phyloP scores from a whole-genome alignment of 30 jellyfish, hydroid and myxozoan species.

The Phacellophora camtschatica region DNA sequence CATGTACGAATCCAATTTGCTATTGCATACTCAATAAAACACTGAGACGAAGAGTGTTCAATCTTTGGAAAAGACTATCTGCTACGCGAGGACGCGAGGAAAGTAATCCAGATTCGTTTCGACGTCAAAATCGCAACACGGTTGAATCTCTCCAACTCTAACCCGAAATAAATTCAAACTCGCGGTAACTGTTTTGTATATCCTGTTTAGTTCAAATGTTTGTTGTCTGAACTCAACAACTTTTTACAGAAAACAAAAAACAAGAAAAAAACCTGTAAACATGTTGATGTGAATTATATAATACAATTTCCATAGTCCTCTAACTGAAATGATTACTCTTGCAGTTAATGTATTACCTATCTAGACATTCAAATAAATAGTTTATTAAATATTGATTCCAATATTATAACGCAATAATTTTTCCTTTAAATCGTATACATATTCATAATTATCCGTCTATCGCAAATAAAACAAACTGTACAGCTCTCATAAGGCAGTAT shows the following conservation, averaged over 20 bases:
- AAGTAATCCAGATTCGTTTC: neutral
- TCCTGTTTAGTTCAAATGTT: neutral
- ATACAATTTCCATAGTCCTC: too few relatives aligned
- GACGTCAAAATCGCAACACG: neutral
- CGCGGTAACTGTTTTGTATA: neutral
- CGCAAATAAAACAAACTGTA: too few relatives aligned
- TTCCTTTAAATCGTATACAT: too few relatives aligned
- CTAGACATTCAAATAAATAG: too few relatives aligned
- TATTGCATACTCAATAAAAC: slow-evolving; percentile 3
- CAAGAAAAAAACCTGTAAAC: neutral
- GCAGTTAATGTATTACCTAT: too few relatives aligned
- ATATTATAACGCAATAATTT: too few relatives aligned
- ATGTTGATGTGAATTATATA: neutral
- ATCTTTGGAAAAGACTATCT: neutral
- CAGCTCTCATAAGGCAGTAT: too few relatives aligned
- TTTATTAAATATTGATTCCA: too few relatives aligned
- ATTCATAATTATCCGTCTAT: too few relatives aligned
- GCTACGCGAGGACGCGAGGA: neutral
- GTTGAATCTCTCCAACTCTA: neutral
- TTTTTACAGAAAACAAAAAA: too few relatives aligned
- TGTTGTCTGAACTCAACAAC: too few relatives aligned
- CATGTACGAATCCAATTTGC: neutral
- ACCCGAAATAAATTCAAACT: neutral
- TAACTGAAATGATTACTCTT: too few relatives aligned
- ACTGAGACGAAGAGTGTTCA: neutral